Evolutionary conservation across 2,113 vertebrate species (phyloP), one percentile per base, ranked within the genome.

Genomic region (Camelus dromedarius): DNA sequence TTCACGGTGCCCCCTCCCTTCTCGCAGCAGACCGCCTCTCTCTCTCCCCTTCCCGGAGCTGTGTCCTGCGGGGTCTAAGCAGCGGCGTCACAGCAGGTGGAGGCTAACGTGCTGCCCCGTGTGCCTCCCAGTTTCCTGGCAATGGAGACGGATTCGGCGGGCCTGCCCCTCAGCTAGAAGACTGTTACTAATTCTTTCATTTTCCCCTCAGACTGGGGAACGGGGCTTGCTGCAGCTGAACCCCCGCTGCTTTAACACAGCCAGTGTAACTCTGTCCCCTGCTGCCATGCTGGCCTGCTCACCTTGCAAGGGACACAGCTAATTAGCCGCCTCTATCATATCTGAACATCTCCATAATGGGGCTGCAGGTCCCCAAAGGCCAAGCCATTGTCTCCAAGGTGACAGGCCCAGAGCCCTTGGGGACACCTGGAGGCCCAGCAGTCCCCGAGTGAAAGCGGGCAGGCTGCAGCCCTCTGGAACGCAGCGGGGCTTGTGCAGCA

Each of bases 211-310:
- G 60, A 46, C 38, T 14, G 3, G 28, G 16, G 67, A 35, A 1
- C 0, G 0, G 19, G 13, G 14, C 66, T 82, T 12, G 8, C 16
- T 28, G 15, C 2, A 1, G 1, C 50, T 14, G 20, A 12, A 14
- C 30, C 56, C 4, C 30, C 7, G 7, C 72, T 56, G 19, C 30
- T 8, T 62, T 1, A 5, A 26, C 20, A 1, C 18, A 22, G 30
- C 46, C 1, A 0, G 0, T 10, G 0, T 11, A 2, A 35, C 50
- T 35, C 13, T 10, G 4, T 46, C 22, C 38, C 38, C 48, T 4
- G 48, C 66, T 4, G 15, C 81, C 11, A 0, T 28, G 30, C 69
- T 5, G 0, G 14, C 22, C 64, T 8, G 6, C 42, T 76, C 15
- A 10, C 62, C 73, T 26, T 32, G 46, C 4, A 0, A 24, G 3